Percentiles rank a stretch among this genome's conserved stretches.
These are phyloP conservation scores for Phalacrocorax aristotelis DNA, from an alignment of 2,113 vertebrate genomes.

Conservation along the genomic window DNA sequence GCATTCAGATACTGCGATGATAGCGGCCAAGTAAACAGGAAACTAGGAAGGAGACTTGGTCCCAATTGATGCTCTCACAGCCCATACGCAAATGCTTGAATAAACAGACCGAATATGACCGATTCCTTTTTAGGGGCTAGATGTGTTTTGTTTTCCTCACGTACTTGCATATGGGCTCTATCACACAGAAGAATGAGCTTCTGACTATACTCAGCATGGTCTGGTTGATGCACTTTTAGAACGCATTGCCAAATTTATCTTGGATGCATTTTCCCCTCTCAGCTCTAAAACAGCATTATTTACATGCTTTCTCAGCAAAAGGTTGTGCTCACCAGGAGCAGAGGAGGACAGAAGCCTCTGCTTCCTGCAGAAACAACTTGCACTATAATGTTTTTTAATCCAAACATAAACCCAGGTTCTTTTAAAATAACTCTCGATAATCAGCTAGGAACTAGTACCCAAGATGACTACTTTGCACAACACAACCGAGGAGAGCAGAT, in stretches of 20 bases:
- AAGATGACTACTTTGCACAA: not conserved
- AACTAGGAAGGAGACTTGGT: not conserved
- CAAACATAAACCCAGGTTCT: not conserved
- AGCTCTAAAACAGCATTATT: not conserved
- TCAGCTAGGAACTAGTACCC: not conserved
- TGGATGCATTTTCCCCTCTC: not conserved
- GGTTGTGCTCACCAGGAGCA: not conserved
- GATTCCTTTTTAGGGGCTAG: not conserved
- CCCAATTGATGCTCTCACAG: not conserved
- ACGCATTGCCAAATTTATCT: not conserved
- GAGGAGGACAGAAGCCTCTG: not conserved
- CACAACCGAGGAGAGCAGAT: accelerated
- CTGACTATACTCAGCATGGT: not conserved
- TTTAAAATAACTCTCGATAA: not conserved
- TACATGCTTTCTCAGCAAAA: constrained; percentile 26
- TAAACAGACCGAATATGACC: not conserved
- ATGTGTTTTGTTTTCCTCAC: not conserved
- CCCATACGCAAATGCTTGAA: accelerated
- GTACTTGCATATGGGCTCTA: not conserved
- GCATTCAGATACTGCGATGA: not conserved
- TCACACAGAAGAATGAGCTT: not conserved
- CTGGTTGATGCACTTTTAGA: not conserved
- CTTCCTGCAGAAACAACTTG: not conserved
- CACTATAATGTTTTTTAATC: not conserved
- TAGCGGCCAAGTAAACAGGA: not conserved